A percentile compares a stretch with the other conserved stretches of the same genome.
These are phyloP conservation scores for Gymnorhina tibicen DNA, from an alignment of 2,113 vertebrate species.

Conservation along the genomic window DNA sequence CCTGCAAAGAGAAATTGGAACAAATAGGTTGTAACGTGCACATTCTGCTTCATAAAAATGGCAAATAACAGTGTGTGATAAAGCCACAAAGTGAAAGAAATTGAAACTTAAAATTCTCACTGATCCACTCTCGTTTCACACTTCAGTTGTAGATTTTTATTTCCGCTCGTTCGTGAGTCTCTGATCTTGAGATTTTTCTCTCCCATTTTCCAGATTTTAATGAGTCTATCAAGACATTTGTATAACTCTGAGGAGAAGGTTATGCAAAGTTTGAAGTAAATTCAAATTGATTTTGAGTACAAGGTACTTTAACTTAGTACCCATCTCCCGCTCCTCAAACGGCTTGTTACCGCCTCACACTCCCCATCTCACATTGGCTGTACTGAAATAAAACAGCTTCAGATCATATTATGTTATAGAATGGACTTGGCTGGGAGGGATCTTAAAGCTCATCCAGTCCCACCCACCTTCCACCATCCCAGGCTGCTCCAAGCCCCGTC, in stretches of 20 bases:
- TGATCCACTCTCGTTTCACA: neutral
- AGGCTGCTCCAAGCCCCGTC: rapidly evolving
- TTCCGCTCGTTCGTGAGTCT: neutral
- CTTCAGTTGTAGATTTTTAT: neutral
- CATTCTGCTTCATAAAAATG: neutral
- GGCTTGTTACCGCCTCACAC: neutral
- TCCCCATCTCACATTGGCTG: neutral
- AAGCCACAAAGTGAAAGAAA: neutral
- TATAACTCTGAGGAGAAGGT: slow-evolving; percentile 16
- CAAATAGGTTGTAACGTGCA: neutral
- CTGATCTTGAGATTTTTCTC: slow-evolving; percentile 4
- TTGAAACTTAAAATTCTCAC: slow-evolving; percentile 2
- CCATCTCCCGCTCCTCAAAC: neutral
- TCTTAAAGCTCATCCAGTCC: neutral
- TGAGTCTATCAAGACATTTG: slow-evolving; percentile 34
- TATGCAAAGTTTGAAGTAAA: slow-evolving; percentile 49
- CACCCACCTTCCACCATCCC: rapidly evolving
- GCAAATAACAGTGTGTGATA: neutral
- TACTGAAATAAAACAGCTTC: neutral
- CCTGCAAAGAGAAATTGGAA: neutral
- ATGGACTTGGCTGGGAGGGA: neutral
- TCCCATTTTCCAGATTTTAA: slow-evolving; percentile 26
- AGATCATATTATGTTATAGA: no score
- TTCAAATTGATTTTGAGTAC: slow-evolving; percentile 25
- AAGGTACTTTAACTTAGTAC: neutral